Evolutionary conservation across 2,888 invertebrate species (phyloP).

Genomic region (Onthophagus sagittarius): DNA sequence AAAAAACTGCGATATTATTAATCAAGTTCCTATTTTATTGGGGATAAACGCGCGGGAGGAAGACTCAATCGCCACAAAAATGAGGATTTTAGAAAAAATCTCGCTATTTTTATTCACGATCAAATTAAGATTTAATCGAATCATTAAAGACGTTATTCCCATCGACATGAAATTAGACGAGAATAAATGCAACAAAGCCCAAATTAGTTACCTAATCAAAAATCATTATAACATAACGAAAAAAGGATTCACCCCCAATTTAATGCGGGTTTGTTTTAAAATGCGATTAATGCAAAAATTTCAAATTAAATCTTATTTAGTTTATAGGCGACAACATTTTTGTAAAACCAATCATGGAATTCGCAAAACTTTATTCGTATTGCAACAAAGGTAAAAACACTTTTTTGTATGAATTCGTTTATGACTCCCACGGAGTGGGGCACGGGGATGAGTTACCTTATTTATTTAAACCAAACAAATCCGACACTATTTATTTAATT

Average conservation of each 20-base stretch:
- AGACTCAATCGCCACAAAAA: not conserved
- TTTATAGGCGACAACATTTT: conserved; percentile 3
- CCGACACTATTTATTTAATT: not conserved
- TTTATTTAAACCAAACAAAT: not conserved
- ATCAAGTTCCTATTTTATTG: conserved; percentile 12
- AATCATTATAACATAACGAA: not conserved
- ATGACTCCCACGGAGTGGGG: conserved; percentile 3
- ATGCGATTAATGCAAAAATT: too few relatives aligned
- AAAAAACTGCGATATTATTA: conserved; percentile 1
- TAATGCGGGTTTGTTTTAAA: too few relatives aligned
- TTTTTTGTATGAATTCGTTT: not conserved
- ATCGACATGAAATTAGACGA: not conserved
- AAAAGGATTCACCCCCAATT: not conserved
- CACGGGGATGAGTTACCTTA: conserved; percentile 15
- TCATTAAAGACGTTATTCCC: conserved; percentile 1
- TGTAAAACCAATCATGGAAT: conserved; percentile 1
- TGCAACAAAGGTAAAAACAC: not conserved
- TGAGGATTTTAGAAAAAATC: not conserved
- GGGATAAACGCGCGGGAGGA: conserved; percentile 8
- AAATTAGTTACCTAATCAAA: not conserved
- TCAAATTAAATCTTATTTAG: not conserved
- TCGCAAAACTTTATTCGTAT: not conserved
- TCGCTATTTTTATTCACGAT: not conserved
- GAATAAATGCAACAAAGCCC: not conserved
- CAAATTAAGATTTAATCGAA: not conserved